Base-by-base conservation (phyloP, 2,888 invertebrate species). In the Taenaris catops region DNA sequence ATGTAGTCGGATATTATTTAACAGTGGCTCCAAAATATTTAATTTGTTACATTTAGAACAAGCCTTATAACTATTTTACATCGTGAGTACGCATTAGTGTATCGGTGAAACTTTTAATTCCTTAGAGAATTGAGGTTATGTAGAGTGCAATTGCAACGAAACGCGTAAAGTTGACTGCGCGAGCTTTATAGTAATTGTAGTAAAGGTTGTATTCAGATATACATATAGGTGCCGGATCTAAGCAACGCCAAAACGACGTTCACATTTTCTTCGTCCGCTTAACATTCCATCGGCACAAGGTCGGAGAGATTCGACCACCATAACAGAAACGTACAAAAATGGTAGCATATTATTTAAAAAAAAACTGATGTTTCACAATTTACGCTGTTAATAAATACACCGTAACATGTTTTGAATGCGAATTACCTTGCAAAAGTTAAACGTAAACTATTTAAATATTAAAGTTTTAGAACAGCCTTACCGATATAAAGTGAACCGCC, bases 361-460 rank as follows among this genome's bases (percentile, higher is more conserved):
- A 18, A 31, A 31, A 31, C 16, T 23, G 6, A 31, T 33, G 51
- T 74, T 73, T 59, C 71, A 63, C 67, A 70, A 55, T 49, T 65
- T 10, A 42, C 63, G 26, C 11, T 63, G 67, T 74, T 75, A 72
- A 71, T 75, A 78, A 79, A 78, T 64, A 61, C 51, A 50, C 46
- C 35, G 32, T 48, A 53, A 48, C 50, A 41, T 41, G 41, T 41
- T 40, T 47, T 72, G 75, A 78, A 79, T 73, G 75, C 68, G 62
- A 70, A 61, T 57, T 60, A 64, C 66, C 71, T 78, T 68, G 74
- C 75, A 68, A 74, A 72, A 69, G 58, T 60, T 53, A 47, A 51
- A 53, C 52, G 58, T 57, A 16, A 29, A 16, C 5, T 16, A 21
- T 7, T 16, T 69, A 70, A 73, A 67, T 64, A 66, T 65, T 44